Base-by-base conservation (phyloP, 2,113 vertebrate genomes). In the Oryzias melastigma region DNA sequence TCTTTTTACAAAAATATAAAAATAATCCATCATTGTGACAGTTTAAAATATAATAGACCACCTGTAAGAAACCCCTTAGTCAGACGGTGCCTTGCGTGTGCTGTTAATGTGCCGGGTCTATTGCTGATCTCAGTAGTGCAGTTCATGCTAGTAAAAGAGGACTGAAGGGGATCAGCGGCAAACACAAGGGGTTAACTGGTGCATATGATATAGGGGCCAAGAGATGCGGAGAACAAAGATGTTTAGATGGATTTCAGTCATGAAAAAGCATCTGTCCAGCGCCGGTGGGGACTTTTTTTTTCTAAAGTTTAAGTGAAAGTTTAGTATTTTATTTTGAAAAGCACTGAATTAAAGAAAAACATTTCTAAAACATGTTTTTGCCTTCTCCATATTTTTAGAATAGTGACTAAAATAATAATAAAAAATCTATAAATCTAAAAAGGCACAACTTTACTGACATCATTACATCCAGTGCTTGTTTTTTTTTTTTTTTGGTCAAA, bases 401-500 rank as follows among this genome's bases (percentile, higher is more conserved):
- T 7, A 5, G 25, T 5, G 25, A 27, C 25, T 27, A 27, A 27
- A 27, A 27, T 27, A 5, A 1, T 18, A 46, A 16, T 7, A 17
- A 7, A 16, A 46, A 46, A 46, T 46, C 14, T n/a, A 4, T 46
- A 17, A 16, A 46, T n/a, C 44, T 46, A 27, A 27, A 27, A 5
- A 27, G 6, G 5, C 25, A 5, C 25, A 27, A 27, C 25, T 27
- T 27, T 5, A 27, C 25, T 27, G 25, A 27, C 1, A 27, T 27
- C 25, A 12, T 35, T 35, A 35, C 35, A 35, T 35, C 35, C 10
- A 35, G 12, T 35, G 10, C 8, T 2, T 12, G 3, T 2, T 35
- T 12, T 10, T 35, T 35, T 12, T 35, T 18, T 67, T 27, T 69
- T 10, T 48, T 54, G 58, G 53, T 67, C 12, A 55, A 29, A 41